Percentiles rank a stretch among this genome's conserved stretches.
Evolutionary conservation across 2,888 invertebrate species (phyloP).

Genomic region (Heliothis peltigera): DNA sequence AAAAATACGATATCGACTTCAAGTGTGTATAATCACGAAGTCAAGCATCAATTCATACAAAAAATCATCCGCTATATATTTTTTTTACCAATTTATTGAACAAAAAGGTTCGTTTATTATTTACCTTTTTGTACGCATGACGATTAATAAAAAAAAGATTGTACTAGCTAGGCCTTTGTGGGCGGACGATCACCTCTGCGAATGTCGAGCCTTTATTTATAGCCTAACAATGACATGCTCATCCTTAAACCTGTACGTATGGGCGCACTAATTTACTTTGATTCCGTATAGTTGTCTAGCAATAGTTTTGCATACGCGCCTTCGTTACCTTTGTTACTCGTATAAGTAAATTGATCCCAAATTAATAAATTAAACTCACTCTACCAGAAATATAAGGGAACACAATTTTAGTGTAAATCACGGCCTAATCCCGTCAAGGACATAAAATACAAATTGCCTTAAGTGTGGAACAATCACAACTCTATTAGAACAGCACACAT

Average conservation of each 20-base stretch:
- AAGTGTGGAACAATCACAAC: not conserved
- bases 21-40: conserved; percentile 14
- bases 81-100: conserved; percentile 23
- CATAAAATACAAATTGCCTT: too few relatives aligned
- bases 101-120: conserved; percentile 35
- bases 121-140: conserved; percentile 35
- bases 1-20: conserved; percentile 21
- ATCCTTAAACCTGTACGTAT: conserved; percentile 63
- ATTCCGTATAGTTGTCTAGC: conserved; percentile 12
- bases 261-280: conserved; percentile 38
- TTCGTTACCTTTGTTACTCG: not conserved
- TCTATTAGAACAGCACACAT: not conserved
- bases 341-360: too few relatives aligned
- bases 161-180: conserved; percentile 68
- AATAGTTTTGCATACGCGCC: not conserved
- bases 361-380: too few relatives aligned
- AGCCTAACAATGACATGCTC: conserved; percentile 57
- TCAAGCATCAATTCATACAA: conserved; percentile 9
- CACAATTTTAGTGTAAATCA: too few relatives aligned
- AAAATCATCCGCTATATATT: conserved; percentile 23
- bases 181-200: conserved; percentile 75
- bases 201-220: conserved; percentile 70
- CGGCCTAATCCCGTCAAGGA: too few relatives aligned
- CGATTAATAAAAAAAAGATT: conserved; percentile 57
- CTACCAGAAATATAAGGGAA: too few relatives aligned